These are phyloP conservation scores for Drosophila anceps DNA, from an alignment of 2,888 invertebrate genomes.

Conservation along the genomic window DNA sequence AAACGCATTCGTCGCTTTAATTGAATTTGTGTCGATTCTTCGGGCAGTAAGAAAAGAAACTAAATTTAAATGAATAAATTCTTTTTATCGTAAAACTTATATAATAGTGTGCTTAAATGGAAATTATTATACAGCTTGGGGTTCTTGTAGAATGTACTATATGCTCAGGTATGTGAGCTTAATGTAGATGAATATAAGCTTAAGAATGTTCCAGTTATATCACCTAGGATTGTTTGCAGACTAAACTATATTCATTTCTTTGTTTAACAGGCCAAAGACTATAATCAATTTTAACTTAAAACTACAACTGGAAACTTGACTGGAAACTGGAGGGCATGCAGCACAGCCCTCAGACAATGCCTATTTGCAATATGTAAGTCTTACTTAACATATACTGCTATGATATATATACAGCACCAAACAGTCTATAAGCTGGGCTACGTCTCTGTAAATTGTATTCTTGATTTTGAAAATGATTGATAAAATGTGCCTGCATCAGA, in stretches of 20 bases:
- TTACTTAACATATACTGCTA: too few relatives aligned
- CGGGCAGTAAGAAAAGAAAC: background rate
- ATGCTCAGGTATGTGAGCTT: background rate
- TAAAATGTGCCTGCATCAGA: background rate
- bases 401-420: too few relatives aligned
- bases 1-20: constrained; percentile 1
- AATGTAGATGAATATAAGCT: background rate
- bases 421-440: too few relatives aligned
- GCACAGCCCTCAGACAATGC: too few relatives aligned
- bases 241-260: too few relatives aligned
- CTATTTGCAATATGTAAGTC: too few relatives aligned
- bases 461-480: background rate
- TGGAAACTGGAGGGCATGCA: too few relatives aligned
- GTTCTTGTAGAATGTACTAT: background rate
- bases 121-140: background rate
- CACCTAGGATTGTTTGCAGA: background rate
- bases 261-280: too few relatives aligned
- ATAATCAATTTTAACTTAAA: too few relatives aligned
- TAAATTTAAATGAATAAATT: background rate
- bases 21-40: constrained; percentile 3
- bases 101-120: background rate
- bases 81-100: background rate
- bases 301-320: too few relatives aligned
- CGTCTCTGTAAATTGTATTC: background rate
- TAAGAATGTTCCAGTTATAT: background rate